A percentile compares a stretch with the other conserved stretches of the same genome.
Evolutionary conservation across 2,888 invertebrate species (phyloP).

Genomic region (Laspeyria flexula): DNA sequence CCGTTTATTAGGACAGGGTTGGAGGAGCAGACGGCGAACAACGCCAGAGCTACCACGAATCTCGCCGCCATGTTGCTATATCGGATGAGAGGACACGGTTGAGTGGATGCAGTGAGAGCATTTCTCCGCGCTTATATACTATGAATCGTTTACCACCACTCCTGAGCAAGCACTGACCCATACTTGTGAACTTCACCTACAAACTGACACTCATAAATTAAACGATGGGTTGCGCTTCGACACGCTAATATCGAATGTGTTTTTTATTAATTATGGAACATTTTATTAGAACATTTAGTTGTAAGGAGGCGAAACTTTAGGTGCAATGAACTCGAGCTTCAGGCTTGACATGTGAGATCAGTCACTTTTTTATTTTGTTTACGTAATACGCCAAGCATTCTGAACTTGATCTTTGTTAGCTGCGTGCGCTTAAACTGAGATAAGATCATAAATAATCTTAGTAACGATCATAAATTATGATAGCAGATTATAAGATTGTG

Average conservation of each 20-base stretch:
- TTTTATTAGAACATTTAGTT: constrained; percentile 36
- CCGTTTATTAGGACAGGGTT: constrained; percentile 72
- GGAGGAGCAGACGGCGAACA: constrained; percentile 68
- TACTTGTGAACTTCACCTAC: constrained; percentile 77
- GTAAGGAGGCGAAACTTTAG: constrained; percentile 6
- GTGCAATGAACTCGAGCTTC: constrained; percentile 47
- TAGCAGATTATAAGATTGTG: constrained; percentile 1
- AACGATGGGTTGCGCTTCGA: constrained; percentile 62
- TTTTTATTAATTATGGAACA: constrained; percentile 18
- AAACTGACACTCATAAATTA: constrained; percentile 74
- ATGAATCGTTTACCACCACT: constrained; percentile 55
- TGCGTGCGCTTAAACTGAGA: background rate
- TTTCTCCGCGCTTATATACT: constrained; percentile 82
- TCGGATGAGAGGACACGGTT: constrained; percentile 59
- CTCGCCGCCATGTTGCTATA: constrained; percentile 71
- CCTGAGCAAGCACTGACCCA: constrained; percentile 61
- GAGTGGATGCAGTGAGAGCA: constrained; percentile 82
- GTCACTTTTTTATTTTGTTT: constrained; percentile 12
- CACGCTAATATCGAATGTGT: constrained; percentile 33
- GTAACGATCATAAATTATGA: constrained; percentile 13
- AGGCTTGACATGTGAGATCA: constrained; percentile 13
- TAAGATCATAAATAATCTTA: constrained; percentile 8
- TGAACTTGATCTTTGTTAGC: constrained; percentile 15
- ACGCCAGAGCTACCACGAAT: constrained; percentile 67
- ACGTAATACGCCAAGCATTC: constrained; percentile 3